phyloP scores from a whole-genome alignment of 1,140 invertebrate genomes.

The Ceratina australensis region DNA sequence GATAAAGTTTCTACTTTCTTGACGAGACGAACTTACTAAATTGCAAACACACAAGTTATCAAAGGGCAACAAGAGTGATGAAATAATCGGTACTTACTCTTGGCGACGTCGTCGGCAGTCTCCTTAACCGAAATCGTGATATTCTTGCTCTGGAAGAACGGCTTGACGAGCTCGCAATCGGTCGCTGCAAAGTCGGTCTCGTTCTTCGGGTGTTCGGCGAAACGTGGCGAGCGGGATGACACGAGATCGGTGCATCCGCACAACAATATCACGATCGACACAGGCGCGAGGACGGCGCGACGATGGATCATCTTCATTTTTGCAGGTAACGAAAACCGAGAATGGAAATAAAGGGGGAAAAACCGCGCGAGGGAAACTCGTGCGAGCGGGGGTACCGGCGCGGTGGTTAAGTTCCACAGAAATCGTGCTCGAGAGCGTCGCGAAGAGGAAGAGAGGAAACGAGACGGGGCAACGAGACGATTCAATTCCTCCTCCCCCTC shows the following conservation, averaged over 20 bases:
- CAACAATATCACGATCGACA: conserved; percentile 36
- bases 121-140: conserved; percentile 49
- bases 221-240: conserved; percentile 58
- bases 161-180: conserved; percentile 64
- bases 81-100: conserved; percentile 45
- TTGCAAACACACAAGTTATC: too few relatives aligned
- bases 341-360: conserved; percentile 5
- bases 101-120: conserved; percentile 4
- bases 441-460: background rate
- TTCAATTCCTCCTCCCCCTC: conserved; percentile 28
- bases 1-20: too few relatives aligned
- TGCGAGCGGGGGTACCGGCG: conserved; percentile 8
- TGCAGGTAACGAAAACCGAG: conserved; percentile 24
- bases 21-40: too few relatives aligned
- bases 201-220: conserved; percentile 37
- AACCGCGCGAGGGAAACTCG: background rate
- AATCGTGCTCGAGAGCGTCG: conserved; percentile 26
- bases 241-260: conserved; percentile 43
- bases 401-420: conserved; percentile 8
- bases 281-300: conserved; percentile 39
- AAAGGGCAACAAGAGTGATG: too few relatives aligned
- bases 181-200: conserved; percentile 24
- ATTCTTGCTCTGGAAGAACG: conserved; percentile 69
- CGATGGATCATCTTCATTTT: conserved; percentile 57
- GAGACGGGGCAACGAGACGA: conserved; percentile 23